These are phyloP conservation scores for Spondyliosoma cantharus DNA, from an alignment of 2,797 vertebrate genomes.

Conservation along the genomic window DNA sequence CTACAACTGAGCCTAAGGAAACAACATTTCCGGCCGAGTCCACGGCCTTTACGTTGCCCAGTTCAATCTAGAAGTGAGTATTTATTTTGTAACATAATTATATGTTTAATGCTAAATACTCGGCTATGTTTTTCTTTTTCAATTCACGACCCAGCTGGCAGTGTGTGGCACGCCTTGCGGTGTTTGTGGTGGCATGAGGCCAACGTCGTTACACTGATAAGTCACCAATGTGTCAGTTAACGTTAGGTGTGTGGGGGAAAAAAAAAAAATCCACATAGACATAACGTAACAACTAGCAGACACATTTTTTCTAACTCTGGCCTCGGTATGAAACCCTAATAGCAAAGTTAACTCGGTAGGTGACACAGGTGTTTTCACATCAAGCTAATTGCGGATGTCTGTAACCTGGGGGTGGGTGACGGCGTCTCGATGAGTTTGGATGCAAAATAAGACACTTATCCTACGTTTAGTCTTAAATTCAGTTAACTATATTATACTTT, in stretches of 20 bases:
- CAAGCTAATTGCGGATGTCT: slow-evolving; percentile 1
- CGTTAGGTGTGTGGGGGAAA: background rate
- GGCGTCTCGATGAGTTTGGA: background rate
- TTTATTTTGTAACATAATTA: background rate
- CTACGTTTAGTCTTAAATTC: background rate
- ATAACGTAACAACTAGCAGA: background rate
- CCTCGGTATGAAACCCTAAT: no score
- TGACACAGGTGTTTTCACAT: slow-evolving; percentile 4
- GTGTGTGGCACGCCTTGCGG: background rate
- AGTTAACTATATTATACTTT: background rate
- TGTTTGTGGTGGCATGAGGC: background rate
- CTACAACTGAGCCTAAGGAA: background rate
- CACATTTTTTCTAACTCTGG: background rate
- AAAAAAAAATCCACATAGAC: no score
- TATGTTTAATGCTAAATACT: background rate
- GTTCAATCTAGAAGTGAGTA: slow-evolving; percentile 12
- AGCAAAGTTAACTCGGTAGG: background rate
- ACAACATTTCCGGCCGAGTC: background rate
- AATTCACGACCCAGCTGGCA: background rate
- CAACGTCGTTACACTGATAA: background rate
- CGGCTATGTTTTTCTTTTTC: background rate
- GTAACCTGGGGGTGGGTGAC: no score
- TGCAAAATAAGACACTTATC: background rate
- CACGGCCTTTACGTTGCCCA: background rate
- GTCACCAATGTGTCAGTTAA: background rate